Percentiles rank a stretch among this genome's conserved stretches.
These are phyloP conservation scores for Lampris incognitus DNA, from an alignment of 2,113 vertebrate species.

Conservation along the genomic window DNA sequence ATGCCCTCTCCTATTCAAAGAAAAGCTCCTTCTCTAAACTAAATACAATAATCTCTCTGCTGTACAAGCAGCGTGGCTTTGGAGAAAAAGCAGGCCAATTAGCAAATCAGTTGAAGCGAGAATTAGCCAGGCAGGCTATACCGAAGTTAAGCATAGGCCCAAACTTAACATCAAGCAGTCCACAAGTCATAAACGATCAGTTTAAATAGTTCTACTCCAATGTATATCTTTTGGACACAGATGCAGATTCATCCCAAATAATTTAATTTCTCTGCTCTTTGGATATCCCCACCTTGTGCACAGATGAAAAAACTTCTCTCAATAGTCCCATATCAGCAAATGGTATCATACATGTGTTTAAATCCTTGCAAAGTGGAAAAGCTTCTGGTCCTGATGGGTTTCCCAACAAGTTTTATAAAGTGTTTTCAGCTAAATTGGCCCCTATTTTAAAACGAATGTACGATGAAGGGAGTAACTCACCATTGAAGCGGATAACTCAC, in stretches of 20 bases:
- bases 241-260: conserved; percentile 1
- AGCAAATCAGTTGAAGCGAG: background rate
- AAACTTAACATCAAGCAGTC: background rate
- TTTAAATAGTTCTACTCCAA: background rate
- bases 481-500: no score
- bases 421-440: conserved; percentile 5
- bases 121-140: background rate
- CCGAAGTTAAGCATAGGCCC: background rate
- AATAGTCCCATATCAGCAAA: background rate
- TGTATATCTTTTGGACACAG: background rate
- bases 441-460: conserved; percentile 1
- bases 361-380: background rate
- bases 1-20: background rate
- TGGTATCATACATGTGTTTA: background rate
- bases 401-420: background rate
- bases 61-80: background rate
- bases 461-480: background rate
- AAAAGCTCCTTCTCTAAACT: background rate
- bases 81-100: background rate
- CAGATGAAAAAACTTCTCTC: background rate
- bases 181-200: conserved; percentile 1
- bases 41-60: conserved; percentile 1
- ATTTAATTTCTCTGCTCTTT: background rate
- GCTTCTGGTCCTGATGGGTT: background rate
- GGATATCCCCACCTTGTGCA: background rate